Conservation (phyloP, 37 sponge, comb jelly and placozoan species). For the Axinella damicornis region DNA sequence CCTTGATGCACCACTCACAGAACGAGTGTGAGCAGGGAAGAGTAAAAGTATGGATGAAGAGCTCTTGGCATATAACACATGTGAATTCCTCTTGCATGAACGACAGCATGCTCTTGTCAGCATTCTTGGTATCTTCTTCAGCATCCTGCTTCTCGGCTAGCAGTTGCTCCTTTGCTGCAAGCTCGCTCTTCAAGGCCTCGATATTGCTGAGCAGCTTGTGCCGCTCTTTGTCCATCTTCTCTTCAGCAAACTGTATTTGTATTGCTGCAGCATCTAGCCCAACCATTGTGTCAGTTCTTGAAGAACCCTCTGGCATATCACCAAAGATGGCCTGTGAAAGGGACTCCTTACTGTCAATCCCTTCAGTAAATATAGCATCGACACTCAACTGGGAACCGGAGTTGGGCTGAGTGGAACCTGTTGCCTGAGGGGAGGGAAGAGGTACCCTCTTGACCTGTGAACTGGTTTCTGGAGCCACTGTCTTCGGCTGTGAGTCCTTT, state of each 20-base stretch:
- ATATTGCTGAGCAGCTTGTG: slow-evolving; percentile 34
- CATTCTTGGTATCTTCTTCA: background rate
- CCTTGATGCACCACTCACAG: slow-evolving; percentile 64
- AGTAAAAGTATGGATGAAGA: slow-evolving; percentile 51
- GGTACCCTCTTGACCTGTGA: slow-evolving; percentile 1
- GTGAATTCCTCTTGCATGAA: slow-evolving; percentile 73
- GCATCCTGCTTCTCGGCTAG: slow-evolving; percentile 8
- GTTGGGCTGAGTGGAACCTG: background rate
- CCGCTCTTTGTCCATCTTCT: slow-evolving; percentile 29
- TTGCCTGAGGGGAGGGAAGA: background rate
- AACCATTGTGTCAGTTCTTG: background rate
- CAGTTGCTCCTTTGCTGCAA: slow-evolving; percentile 33
- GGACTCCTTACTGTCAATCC: slow-evolving; percentile 9
- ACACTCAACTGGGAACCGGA: background rate
- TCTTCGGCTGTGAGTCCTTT: too few species aligned
- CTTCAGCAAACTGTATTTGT: background rate
- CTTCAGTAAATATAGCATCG: slow-evolving; percentile 15
- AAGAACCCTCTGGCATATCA: background rate
- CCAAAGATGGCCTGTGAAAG: background rate
- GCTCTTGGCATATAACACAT: slow-evolving; percentile 68
- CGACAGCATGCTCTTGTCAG: background rate
- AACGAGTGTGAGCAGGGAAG: slow-evolving; percentile 68
- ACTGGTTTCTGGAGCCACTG: too few species aligned
- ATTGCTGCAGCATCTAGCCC: slow-evolving; percentile 24
- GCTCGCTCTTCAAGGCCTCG: slow-evolving; percentile 43